phyloP scores from a whole-genome alignment of 1,140 invertebrate genomes.

The Spodoptera frugiperda region DNA sequence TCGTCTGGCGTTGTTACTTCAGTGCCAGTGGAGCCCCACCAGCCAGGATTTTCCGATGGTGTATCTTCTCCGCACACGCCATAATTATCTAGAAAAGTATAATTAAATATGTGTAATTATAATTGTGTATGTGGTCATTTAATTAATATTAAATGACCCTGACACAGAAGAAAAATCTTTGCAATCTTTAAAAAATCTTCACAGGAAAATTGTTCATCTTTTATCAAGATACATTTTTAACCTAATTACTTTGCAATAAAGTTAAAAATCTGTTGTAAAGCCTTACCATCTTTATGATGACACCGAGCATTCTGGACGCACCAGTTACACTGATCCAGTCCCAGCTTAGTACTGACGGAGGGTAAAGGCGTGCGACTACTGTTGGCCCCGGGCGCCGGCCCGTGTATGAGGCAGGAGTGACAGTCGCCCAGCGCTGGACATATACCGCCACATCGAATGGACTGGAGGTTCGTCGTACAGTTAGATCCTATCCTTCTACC shows the following conservation, averaged over 20 bases:
- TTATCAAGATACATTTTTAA: too few relatives aligned
- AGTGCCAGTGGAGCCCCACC: slow-evolving; percentile 95
- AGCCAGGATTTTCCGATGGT: slow-evolving; percentile 92
- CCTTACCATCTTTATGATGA: slow-evolving; percentile 92
- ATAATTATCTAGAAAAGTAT: slow-evolving; percentile 88
- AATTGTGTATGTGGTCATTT: too few relatives aligned
- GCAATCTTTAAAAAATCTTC: too few relatives aligned
- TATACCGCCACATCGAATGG: slow-evolving; percentile 94
- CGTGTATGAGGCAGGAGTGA: slow-evolving; percentile 94
- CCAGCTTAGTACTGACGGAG: slow-evolving; percentile 92
- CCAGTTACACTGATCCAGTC: slow-evolving; percentile 94
- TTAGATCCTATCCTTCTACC: slow-evolving; percentile 93
- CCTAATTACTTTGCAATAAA: background rate
- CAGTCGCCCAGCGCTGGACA: slow-evolving; percentile 95
- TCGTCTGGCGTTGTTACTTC: slow-evolving; percentile 92
- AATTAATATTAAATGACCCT: too few relatives aligned
- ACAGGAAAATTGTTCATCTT: too few relatives aligned
- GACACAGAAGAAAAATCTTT: too few relatives aligned
- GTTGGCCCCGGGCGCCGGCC: slow-evolving; percentile 72
- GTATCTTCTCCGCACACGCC: slow-evolving; percentile 94
- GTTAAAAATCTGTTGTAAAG: background rate
- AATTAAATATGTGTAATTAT: too few relatives aligned
- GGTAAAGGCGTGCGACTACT: slow-evolving; percentile 74
- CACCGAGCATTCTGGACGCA: slow-evolving; percentile 97
- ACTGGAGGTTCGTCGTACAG: slow-evolving; percentile 95